Base-by-base conservation (phyloP, 2,888 invertebrate genomes). In the Torymus texanus region DNA sequence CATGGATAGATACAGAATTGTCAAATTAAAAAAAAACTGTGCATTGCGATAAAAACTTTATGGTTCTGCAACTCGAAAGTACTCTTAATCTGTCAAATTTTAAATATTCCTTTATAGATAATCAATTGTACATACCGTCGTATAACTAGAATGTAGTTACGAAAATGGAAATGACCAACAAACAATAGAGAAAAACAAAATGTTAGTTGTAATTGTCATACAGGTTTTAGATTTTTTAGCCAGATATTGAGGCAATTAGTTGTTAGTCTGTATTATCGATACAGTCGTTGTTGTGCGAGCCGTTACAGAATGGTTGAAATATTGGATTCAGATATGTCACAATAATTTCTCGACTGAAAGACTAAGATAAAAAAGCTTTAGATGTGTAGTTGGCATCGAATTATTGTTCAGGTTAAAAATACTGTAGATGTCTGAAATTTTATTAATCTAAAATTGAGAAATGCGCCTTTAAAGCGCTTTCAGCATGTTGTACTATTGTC, bases 201-300 rank as follows among this genome's bases (percentile, higher is more conserved):
- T 5, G 18, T 72, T 70, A 79, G 61, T 79, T 74, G 29, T 79
- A 77, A 75, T 51, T 81, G 55, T 73, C 56, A 66, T 68, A 74
- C 51, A 41, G 71, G 29, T 77, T 81, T 74, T 77, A 75, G 79
- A 79, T 74, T 78, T 75, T 76, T 73, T 77, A 81, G 76, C 51
- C 65, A 65, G 73, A 77, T 14, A 75, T 74, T 77, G 78, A 73
- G 72, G 74, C 79, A 81, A 81, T 75, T 81, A 78, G 76, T 81
- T 76, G 76, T 78, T 81, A 79, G 65, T 76, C 74, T 81, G 79
- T 71, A 65, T 79, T 78, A 56, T n/a, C 56, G 79, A 76, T 81
- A 53, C 81, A 81, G 70, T 81, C 71, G 70, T 75, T 81, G 68
- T 76, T 81, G 70, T 67, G 70, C 24, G 24, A 79, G 77, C 16